Evolutionary conservation across 2,888 invertebrate genomes (phyloP).

Genomic region (Cantharis flavilabris): DNA sequence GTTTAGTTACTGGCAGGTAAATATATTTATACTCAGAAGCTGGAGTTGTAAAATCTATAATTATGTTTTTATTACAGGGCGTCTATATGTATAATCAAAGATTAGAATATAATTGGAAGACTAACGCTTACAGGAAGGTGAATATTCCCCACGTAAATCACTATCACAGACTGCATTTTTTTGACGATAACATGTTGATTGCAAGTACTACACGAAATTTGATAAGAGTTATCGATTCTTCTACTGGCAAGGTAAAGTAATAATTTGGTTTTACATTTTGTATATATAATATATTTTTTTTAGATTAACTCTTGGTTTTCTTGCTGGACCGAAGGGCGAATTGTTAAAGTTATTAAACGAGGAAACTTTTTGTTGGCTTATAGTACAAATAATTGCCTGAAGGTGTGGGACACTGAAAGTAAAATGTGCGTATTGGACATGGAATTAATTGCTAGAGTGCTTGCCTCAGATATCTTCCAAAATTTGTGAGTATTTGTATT

Average conservation of each 20-base stretch:
- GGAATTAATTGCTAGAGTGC: background rate
- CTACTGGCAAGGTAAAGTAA: background rate
- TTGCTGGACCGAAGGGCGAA: background rate
- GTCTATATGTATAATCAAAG: background rate
- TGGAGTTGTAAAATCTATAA: no score
- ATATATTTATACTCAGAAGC: background rate
- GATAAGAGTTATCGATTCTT: background rate
- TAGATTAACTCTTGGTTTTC: background rate
- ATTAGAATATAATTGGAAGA: background rate
- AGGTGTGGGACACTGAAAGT: background rate
- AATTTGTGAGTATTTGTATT: background rate
- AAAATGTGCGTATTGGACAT: background rate
- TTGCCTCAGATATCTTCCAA: background rate
- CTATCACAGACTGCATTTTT: background rate
- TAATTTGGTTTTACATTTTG: background rate
- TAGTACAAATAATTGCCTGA: background rate
- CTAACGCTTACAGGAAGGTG: background rate
- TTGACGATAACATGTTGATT: background rate
- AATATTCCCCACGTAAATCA: background rate
- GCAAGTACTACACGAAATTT: background rate
- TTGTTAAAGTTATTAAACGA: background rate
- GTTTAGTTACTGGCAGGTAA: background rate
- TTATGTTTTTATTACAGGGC: background rate
- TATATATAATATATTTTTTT: background rate
- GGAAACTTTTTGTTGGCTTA: background rate